Evolutionary conservation across 2,113 vertebrate species (phyloP).

Genomic region (Scophthalmus maximus): DNA sequence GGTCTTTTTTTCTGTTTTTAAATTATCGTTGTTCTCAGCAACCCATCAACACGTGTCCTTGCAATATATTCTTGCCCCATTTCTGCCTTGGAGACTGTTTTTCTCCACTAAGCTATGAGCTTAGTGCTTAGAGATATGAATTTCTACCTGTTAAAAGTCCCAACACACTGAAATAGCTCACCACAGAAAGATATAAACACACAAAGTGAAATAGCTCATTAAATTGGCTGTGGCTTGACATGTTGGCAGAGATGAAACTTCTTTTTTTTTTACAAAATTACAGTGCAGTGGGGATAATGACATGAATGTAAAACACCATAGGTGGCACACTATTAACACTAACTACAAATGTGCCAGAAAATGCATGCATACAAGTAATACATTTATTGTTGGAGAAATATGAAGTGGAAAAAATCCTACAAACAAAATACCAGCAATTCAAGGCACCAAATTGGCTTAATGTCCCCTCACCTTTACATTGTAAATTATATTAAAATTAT

Average conservation of each 20-base stretch:
- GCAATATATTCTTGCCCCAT: background rate
- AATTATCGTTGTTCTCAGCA: background rate
- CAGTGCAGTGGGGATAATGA: conserved; percentile 1
- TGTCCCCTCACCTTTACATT: no score
- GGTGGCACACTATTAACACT: conserved; percentile 13
- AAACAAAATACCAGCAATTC: background rate
- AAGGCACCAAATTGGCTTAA: background rate
- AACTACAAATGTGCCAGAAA: background rate
- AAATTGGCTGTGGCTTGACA: conserved; percentile 12
- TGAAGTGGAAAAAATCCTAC: background rate
- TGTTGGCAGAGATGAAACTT: conserved; percentile 3
- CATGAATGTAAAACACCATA: background rate
- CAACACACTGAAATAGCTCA: background rate
- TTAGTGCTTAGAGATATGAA: background rate
- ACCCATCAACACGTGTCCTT: background rate
- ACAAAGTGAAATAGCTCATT: conserved; percentile 4
- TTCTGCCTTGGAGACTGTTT: background rate
- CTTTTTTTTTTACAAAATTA: background rate
- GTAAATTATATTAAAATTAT: background rate
- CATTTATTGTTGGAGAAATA: no score
- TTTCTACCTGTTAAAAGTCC: background rate
- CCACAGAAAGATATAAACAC: background rate
- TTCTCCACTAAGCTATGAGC: conserved; percentile 1
- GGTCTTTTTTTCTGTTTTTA: background rate
- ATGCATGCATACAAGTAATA: no score